Base-by-base conservation (phyloP, 2,797 vertebrate species). In the Chelidonichthys spinosus region DNA sequence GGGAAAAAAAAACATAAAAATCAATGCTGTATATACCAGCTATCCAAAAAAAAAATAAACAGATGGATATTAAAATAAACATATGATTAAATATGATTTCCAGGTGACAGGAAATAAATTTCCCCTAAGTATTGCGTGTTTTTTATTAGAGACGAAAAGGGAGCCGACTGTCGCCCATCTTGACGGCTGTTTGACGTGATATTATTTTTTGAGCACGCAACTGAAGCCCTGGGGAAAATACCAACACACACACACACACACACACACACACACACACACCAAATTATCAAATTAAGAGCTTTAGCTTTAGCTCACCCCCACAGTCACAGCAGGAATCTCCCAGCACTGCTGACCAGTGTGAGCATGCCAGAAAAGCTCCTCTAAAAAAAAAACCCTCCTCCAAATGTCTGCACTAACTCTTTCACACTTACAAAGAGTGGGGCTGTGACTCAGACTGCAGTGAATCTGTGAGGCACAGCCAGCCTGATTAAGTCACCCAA, bases 21-120 rank as follows among this genome's bases (percentile, higher is more conserved):
- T 83, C 76, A 70, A 80, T 83, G 25, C 25, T 25, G 25, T 25
- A 25, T 74, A 7, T 50, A 64, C 42, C 25, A 52, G 50, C 32
- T 59, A 76, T 76, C 78, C 33, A 77, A 83, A 80, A 35, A 14
- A 43, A 76, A 84, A 72, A 85, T 80, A 88, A 89, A 85, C 76
- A 85, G 80, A 71, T 84, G 72, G 49, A 69, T 14, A 42, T 49
- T 15, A 85, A 89, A 86, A 90, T 76, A 87, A 88, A 89, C 50
- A 86, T 59, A 87, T 85, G 80, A 91, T 92, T 89, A 90, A 90
- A 86, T 84, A 84, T 76, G 69, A 88, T 69, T 76, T 68, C 17
- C 70, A 3, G 37, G 67, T 86, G 89, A 88, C 83, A 79, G 84
- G 52, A 88, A 90, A 87, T 85, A 86, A 0, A 88, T 91, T 91